phyloP scores from a whole-genome alignment of 2,888 invertebrate species.

The Halictus quadricinctus region DNA sequence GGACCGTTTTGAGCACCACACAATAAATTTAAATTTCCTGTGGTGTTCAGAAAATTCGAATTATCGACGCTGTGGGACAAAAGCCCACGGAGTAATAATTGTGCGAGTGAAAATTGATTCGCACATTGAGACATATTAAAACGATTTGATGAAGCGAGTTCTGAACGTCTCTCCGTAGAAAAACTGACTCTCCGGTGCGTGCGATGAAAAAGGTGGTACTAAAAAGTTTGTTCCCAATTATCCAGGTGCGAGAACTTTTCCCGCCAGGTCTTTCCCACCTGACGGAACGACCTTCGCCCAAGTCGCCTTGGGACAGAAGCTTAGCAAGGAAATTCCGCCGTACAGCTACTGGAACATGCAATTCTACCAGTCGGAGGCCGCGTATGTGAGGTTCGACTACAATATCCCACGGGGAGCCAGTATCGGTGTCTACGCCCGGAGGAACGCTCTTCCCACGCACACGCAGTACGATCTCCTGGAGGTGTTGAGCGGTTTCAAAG shows the following conservation, averaged over 20 bases:
- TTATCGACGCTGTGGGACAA: too few relatives aligned
- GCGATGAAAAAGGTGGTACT: background rate
- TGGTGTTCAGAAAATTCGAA: background rate
- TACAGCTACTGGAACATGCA: constrained; percentile 99
- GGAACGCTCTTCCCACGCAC: constrained; percentile 97
- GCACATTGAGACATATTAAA: too few relatives aligned
- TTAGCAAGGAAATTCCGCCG: constrained; percentile 94
- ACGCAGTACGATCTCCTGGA: constrained; percentile 98
- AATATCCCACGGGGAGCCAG: constrained; percentile 95
- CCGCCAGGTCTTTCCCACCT: constrained; percentile 95
- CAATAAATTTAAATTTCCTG: background rate
- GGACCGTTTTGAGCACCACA: background rate
- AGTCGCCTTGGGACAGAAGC: constrained; percentile 93
- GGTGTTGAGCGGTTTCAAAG: constrained; percentile 95
- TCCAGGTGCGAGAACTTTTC: constrained; percentile 93
- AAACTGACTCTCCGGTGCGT: constrained; percentile 10
- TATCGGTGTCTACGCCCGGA: constrained; percentile 96
- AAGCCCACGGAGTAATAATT: too few relatives aligned
- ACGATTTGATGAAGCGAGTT: background rate
- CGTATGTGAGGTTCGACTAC: constrained; percentile 97
- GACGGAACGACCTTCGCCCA: constrained; percentile 96
- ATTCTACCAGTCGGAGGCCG: constrained; percentile 96
- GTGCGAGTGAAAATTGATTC: too few relatives aligned
- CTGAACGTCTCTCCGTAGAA: constrained; percentile 22
- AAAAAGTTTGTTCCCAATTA: constrained; percentile 13